These are phyloP conservation scores for Ischnura elegans DNA, from an alignment of 2,888 invertebrate species.

Conservation along the genomic window DNA sequence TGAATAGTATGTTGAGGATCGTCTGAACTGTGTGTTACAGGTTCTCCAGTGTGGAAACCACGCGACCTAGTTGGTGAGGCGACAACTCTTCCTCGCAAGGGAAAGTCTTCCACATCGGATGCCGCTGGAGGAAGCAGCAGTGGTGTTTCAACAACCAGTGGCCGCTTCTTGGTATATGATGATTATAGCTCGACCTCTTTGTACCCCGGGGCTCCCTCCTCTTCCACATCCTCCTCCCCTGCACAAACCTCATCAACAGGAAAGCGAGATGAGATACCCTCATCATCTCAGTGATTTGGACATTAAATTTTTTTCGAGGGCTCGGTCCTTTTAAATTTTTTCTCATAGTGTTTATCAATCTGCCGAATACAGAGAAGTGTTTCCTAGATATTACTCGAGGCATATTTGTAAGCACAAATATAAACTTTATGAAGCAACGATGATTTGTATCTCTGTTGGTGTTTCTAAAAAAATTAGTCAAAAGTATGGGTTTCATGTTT, in stretches of 20 bases:
- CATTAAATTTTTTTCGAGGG: slow-evolving; percentile 55
- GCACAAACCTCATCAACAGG: slow-evolving; percentile 46
- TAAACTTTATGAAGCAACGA: slow-evolving; percentile 61
- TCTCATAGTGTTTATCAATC: slow-evolving; percentile 44
- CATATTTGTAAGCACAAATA: slow-evolving; percentile 33
- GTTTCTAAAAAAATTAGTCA: slow-evolving; percentile 53
- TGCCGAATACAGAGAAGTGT: slow-evolving; percentile 45
- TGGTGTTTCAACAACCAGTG: slow-evolving; percentile 59
- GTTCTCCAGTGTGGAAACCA: slow-evolving; percentile 99
- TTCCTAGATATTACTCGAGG: slow-evolving; percentile 43
- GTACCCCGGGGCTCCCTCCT: slow-evolving; percentile 43
- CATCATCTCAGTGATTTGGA: slow-evolving; percentile 63
- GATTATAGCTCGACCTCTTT: slow-evolving; percentile 64
- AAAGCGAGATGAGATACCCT: slow-evolving; percentile 60
- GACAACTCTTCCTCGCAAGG: slow-evolving; percentile 83
- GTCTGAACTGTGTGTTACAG: slow-evolving; percentile 85
- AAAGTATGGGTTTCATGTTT: slow-evolving; percentile 44
- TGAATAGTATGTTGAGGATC: too few species aligned
- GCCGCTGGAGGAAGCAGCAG: slow-evolving; percentile 35
- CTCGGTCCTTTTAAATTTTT: slow-evolving; percentile 53
- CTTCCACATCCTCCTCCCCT: slow-evolving; percentile 56
- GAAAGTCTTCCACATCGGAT: slow-evolving; percentile 73
- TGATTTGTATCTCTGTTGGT: slow-evolving; percentile 56
- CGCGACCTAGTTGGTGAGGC: slow-evolving; percentile 87
- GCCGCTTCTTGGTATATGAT: slow-evolving; percentile 67